Percentiles rank a stretch among this genome's conserved stretches.
These are phyloP conservation scores for Trachymyrmex septentrionalis DNA, from an alignment of 1,140 invertebrate genomes.

Conservation along the genomic window DNA sequence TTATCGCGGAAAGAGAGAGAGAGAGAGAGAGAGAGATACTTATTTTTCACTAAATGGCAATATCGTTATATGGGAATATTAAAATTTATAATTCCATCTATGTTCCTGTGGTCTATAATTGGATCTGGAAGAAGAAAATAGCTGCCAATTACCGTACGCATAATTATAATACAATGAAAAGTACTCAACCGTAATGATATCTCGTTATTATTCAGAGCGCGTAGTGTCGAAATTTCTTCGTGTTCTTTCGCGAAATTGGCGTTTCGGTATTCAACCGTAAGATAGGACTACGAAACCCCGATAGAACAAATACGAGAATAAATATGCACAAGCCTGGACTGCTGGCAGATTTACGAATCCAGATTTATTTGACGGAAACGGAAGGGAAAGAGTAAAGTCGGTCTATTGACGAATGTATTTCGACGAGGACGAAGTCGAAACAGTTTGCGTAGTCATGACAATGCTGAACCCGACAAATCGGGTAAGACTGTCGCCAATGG, in stretches of 20 bases:
- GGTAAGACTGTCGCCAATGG: slow-evolving; percentile 60
- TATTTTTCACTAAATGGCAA: background rate
- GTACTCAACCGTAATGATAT: too few species aligned
- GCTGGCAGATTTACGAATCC: slow-evolving; percentile 52
- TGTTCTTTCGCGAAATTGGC: background rate
- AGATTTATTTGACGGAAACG: slow-evolving; percentile 53
- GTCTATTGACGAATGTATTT: slow-evolving; percentile 55
- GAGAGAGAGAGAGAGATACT: background rate
- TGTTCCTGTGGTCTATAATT: background rate
- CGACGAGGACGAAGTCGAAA: slow-evolving; percentile 42
- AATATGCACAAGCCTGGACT: slow-evolving; percentile 32
- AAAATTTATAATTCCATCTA: background rate
- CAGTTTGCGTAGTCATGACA: slow-evolving; percentile 45
- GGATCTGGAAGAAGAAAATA: background rate
- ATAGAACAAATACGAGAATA: slow-evolving; percentile 26
- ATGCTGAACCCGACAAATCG: slow-evolving; percentile 39
- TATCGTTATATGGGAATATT: background rate
- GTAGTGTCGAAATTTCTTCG: background rate
- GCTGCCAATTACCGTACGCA: background rate
- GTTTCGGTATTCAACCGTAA: background rate
- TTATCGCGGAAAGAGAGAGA: background rate
- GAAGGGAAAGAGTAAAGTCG: slow-evolving; percentile 47
- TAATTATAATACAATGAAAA: background rate
- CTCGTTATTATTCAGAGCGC: background rate
- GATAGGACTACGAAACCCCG: background rate